Evolutionary conservation across 2,888 invertebrate genomes (phyloP).

Genomic region (Rotaria macrura): DNA sequence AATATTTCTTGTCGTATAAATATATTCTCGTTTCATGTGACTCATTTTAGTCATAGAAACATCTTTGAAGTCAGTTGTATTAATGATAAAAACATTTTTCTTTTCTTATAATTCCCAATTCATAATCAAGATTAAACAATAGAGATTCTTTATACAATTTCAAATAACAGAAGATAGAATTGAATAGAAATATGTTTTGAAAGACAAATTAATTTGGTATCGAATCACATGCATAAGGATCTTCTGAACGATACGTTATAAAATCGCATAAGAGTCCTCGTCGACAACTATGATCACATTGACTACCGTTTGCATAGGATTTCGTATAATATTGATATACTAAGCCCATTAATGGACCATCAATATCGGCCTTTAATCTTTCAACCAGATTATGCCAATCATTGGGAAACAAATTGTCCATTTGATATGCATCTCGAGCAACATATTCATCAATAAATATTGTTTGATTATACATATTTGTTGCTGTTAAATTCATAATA

Average conservation of each 20-base stretch:
- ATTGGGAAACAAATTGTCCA: slow-evolving; percentile 25
- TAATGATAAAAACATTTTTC: too few relatives aligned
- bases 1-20: too few relatives aligned
- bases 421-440: slow-evolving; percentile 27
- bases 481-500: slow-evolving; percentile 31
- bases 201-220: background rate
- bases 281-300: slow-evolving; percentile 26
- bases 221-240: slow-evolving; percentile 26
- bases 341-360: background rate
- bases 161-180: background rate
- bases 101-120: too few relatives aligned
- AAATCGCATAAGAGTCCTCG: slow-evolving; percentile 29
- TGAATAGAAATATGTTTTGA: background rate
- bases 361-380: background rate
- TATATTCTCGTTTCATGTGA: background rate
- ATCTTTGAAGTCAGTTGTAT: background rate
- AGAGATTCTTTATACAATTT: background rate
- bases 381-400: slow-evolving; percentile 31
- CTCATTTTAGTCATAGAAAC: background rate
- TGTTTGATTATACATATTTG: slow-evolving; percentile 24
- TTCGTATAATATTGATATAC: slow-evolving; percentile 24
- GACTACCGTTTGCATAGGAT: slow-evolving; percentile 15
- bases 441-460: slow-evolving; percentile 30
- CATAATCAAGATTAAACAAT: background rate
- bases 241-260: slow-evolving; percentile 25